Evolutionary conservation across 2,888 invertebrate species (phyloP), one percentile per base, ranked within the genome.

Genomic region (Tribolium freemani): DNA sequence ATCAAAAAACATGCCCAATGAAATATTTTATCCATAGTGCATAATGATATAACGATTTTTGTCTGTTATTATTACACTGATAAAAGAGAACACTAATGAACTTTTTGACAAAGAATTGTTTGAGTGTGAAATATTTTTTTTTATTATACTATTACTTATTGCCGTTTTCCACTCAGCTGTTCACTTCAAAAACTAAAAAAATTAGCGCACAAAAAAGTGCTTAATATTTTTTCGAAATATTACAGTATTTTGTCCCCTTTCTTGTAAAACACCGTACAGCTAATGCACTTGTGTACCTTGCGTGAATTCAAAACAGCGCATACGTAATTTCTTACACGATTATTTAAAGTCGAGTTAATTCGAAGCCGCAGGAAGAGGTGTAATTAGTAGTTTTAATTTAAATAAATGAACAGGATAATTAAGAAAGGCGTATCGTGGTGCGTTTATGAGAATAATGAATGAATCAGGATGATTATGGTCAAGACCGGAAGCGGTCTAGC

Each of bases 401-500:
- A 72, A 61, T 74, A 76, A 76, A 76, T 69, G 69, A 74, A 69
- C 64, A 56, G 63, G 66, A 54, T 74, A 77, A 77, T 77, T 76
- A 77, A 53, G 58, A 73, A 57, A 73, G 60, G 64, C 67, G 67
- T 21, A 63, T 56, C 58, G 51, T 73, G 64, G 69, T 64, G 72
- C 57, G 61, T 71, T 71, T 74, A 73, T 66, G 72, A 60, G 69
- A 74, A 68, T 76, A 76, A 75, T 75, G 69, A 69, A 74, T 71
- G 74, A 75, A 75, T 74, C 73, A 74, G 60, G 30, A 8, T 74
- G 69, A 69, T 68, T 66, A n/a, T n/a, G n/a, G n/a, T n/a, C n/a
- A 69, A 74, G 69, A 66, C 75, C 77, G 77, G 74, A 75, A 75
- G 75, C 74, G 20, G 58, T 72, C 70, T 71, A 72, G 75, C 76